A percentile compares a stretch with the other conserved stretches of the same genome.
These are phyloP conservation scores for Cyprinodon variegatus DNA, from an alignment of 2,113 vertebrate species.

Conservation along the genomic window DNA sequence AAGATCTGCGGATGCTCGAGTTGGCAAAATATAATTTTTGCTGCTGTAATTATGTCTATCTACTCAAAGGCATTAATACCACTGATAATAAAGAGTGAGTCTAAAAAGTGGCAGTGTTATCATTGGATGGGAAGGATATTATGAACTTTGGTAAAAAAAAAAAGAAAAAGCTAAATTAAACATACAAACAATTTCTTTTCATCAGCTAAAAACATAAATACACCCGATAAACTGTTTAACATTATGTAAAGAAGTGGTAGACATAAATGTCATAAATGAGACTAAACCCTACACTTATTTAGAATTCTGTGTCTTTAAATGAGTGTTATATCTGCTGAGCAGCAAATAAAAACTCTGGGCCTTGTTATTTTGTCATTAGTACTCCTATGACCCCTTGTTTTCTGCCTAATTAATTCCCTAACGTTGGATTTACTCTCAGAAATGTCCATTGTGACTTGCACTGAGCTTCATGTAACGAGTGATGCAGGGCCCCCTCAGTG, in stretches of 20 bases:
- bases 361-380: conserved; percentile 80
- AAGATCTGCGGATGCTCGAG: no score
- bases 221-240: conserved; percentile 1
- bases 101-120: not conserved
- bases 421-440: conserved; percentile 78
- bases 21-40: not conserved
- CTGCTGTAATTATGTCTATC: not conserved
- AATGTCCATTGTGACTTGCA: conserved; percentile 63
- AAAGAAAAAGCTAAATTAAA: not conserved
- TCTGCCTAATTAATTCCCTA: conserved; percentile 81
- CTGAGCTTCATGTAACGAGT: conserved; percentile 56
- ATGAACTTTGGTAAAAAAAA: not conserved
- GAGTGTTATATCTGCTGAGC: conserved; percentile 49
- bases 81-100: not conserved
- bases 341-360: conserved; percentile 61
- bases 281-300: conserved; percentile 65
- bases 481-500: conserved; percentile 63
- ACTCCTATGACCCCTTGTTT: conserved; percentile 79
- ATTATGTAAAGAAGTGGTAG: conserved; percentile 12
- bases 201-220: not conserved
- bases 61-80: not conserved
- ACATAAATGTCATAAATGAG: conserved; percentile 34
- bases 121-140: not conserved
- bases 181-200: not conserved
- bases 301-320: conserved; percentile 52